Percentiles rank a stretch among this genome's conserved stretches.
Conservation (phyloP, 2,888 invertebrate species). For the Anticlea derivata region DNA sequence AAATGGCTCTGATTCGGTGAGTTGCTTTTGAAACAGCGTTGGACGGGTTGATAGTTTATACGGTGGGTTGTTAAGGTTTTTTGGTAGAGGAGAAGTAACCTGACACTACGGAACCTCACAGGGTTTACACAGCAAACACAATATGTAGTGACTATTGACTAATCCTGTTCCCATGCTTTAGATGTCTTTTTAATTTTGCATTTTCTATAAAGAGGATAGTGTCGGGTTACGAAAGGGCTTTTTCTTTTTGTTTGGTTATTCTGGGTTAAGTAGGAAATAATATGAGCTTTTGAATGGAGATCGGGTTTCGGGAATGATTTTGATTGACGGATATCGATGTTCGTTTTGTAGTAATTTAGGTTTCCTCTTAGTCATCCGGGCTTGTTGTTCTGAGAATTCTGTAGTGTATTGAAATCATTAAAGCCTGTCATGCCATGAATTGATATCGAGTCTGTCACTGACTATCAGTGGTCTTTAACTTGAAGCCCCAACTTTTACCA, state of each 20-base stretch:
- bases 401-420: constrained; percentile 1
- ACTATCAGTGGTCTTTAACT: neutral
- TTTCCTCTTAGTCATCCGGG: constrained; percentile 39
- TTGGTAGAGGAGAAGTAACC: constrained; percentile 56
- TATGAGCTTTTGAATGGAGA: constrained; percentile 50
- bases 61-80: constrained; percentile 28
- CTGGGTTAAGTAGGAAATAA: constrained; percentile 68
- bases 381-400: constrained; percentile 5
- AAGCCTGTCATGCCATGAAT: no score
- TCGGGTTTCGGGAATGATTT: constrained; percentile 62
- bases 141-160: constrained; percentile 83
- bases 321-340: constrained; percentile 62
- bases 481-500: no score
- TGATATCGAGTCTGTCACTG: no score
- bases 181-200: constrained; percentile 73
- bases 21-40: constrained; percentile 36
- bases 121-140: constrained; percentile 79
- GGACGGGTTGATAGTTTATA: constrained; percentile 29
- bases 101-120: constrained; percentile 74
- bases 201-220: constrained; percentile 70
- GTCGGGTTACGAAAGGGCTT: constrained; percentile 70
- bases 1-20: neutral
- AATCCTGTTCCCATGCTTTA: constrained; percentile 72
- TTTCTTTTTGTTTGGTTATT: constrained; percentile 51
- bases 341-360: constrained; percentile 41